A percentile compares a stretch with the other conserved stretches of the same genome.
Conservation (phyloP, 2,113 vertebrate genomes). For the Apistogramma diplotaenia region DNA sequence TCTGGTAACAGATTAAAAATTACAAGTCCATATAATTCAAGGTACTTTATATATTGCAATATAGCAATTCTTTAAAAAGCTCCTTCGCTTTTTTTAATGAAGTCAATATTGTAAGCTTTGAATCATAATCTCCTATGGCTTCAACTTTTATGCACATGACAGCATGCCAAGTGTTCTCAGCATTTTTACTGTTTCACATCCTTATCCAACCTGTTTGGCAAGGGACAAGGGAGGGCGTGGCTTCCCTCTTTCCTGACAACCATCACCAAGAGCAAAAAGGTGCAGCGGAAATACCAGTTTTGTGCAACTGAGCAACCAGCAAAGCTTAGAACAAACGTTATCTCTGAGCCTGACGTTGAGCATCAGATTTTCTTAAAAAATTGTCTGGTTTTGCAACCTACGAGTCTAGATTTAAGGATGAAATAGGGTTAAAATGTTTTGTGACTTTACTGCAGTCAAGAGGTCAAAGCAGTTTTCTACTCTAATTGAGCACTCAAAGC, state of each 20-base stretch:
- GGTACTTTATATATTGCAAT: neutral
- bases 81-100: neutral
- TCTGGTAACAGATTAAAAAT: neutral
- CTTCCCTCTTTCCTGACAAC: conserved; percentile 36
- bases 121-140: neutral
- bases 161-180: neutral
- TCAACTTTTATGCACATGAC: conserved; percentile 10
- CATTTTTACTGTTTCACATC: conserved; percentile 12
- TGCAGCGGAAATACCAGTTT: neutral
- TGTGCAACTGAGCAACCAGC: neutral
- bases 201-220: conserved; percentile 54
- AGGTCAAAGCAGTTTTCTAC: no score
- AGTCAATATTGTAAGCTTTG: neutral
- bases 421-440: neutral
- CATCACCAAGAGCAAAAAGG: neutral
- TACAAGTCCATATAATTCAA: neutral
- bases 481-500: no score
- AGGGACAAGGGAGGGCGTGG: conserved; percentile 21
- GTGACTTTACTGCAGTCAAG: neutral
- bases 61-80: neutral
- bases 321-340: neutral
- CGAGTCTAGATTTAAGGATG: neutral
- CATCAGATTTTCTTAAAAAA: neutral
- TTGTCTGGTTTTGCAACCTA: neutral
- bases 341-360: neutral